Evolutionary conservation across 2,888 invertebrate species (phyloP).

Genomic region (Drosophila ezoana): DNA sequence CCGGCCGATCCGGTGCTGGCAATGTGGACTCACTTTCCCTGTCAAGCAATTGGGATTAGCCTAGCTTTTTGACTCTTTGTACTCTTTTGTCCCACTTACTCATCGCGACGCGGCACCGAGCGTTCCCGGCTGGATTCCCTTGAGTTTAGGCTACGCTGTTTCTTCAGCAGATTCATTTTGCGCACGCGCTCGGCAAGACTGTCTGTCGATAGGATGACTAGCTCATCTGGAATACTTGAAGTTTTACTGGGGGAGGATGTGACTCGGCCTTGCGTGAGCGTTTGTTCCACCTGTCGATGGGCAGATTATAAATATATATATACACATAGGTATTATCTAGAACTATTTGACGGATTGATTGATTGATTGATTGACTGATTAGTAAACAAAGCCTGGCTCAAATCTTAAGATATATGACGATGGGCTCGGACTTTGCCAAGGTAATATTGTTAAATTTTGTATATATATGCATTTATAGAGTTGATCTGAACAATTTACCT

Average conservation of each 20-base stretch:
- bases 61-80: too few relatives aligned
- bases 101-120: conserved; percentile 82
- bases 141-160: conserved; percentile 83
- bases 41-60: background rate
- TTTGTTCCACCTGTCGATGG: conserved; percentile 82
- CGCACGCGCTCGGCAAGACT: conserved; percentile 89
- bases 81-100: conserved; percentile 63
- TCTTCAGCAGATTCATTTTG: conserved; percentile 87
- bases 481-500: conserved; percentile 56
- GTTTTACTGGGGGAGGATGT: conserved; percentile 86
- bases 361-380: background rate
- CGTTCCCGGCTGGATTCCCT: conserved; percentile 83
- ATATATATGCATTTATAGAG: too few relatives aligned
- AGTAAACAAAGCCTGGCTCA: too few relatives aligned
- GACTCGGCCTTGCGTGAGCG: conserved; percentile 86
- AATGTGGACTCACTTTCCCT: conserved; percentile 72
- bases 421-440: too few relatives aligned
- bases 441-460: too few relatives aligned
- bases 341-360: background rate
- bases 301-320: background rate
- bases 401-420: too few relatives aligned
- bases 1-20: conserved; percentile 80
- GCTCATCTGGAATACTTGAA: conserved; percentile 85
- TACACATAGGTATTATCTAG: too few relatives aligned
- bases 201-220: conserved; percentile 89